Conservation (phyloP, 2,797 vertebrate species). For the Enteromius treurensis region DNA sequence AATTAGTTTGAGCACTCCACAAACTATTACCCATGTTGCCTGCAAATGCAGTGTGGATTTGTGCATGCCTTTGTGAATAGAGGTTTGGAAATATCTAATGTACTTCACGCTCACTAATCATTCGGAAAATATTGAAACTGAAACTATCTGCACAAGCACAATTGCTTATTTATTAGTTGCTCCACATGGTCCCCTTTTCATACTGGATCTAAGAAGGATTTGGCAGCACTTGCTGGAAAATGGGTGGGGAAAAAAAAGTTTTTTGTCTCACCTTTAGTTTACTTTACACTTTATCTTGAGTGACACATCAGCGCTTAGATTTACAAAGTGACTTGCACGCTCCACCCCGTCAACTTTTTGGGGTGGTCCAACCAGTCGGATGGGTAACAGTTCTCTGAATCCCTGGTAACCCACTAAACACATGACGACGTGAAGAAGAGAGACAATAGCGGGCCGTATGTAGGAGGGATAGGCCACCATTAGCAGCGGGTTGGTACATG, state of each 20-base stretch:
- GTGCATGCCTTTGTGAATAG: not conserved
- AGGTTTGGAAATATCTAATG: slow-evolving; percentile 18
- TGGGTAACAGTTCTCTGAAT: slow-evolving; percentile 70
- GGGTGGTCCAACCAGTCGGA: slow-evolving; percentile 72
- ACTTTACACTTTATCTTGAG: slow-evolving; percentile 31
- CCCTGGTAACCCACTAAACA: slow-evolving; percentile 59
- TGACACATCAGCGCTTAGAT: slow-evolving; percentile 41
- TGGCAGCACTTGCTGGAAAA: slow-evolving; percentile 32
- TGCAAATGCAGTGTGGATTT: slow-evolving; percentile 1
- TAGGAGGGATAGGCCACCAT: slow-evolving; percentile 64
- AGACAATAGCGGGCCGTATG: slow-evolving; percentile 26
- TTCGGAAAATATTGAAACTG: slow-evolving; percentile 1
- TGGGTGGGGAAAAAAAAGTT: not conserved
- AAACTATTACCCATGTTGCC: not conserved
- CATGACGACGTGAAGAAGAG: not conserved
- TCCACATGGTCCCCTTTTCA: not conserved
- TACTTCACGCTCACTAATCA: slow-evolving; percentile 3
- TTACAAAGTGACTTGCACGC: slow-evolving; percentile 8
- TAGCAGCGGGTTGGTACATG: slow-evolving; percentile 69
- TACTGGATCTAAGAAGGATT: slow-evolving; percentile 22
- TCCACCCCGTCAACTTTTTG: slow-evolving; percentile 50
- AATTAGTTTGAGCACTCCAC: not conserved
- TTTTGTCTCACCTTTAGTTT: slow-evolving; percentile 9
- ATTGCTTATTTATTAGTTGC: slow-evolving; percentile 14
- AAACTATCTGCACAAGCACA: slow-evolving; percentile 18